These are phyloP conservation scores for Saxidomus purpurata DNA, from an alignment of 1,140 invertebrate species.

Conservation along the genomic window DNA sequence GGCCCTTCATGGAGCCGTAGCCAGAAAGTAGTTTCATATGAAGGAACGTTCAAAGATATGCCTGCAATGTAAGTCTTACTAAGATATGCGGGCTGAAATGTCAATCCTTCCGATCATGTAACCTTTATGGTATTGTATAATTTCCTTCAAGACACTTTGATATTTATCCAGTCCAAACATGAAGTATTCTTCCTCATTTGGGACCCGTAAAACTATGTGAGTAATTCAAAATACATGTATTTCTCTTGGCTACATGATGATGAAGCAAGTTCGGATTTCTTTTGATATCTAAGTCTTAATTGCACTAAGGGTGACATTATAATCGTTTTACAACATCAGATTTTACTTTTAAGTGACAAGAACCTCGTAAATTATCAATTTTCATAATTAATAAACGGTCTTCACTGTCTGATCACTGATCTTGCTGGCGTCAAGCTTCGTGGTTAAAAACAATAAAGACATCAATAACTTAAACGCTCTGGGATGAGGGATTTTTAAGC, in stretches of 20 bases:
- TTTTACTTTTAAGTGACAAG: constrained; percentile 63
- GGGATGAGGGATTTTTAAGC: background rate
- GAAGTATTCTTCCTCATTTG: too few relatives aligned
- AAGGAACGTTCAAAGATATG: too few relatives aligned
- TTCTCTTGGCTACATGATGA: background rate
- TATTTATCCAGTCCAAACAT: too few relatives aligned
- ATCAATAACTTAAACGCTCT: background rate
- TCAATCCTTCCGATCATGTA: too few relatives aligned
- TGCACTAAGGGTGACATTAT: constrained; percentile 32
- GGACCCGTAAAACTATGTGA: background rate
- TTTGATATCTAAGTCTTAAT: constrained; percentile 40
- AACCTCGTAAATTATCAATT: constrained; percentile 67
- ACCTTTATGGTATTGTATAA: too few relatives aligned
- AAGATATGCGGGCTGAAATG: too few relatives aligned
- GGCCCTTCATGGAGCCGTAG: too few relatives aligned
- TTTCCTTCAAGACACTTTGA: too few relatives aligned
- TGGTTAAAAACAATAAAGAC: constrained; percentile 46
- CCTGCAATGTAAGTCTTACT: too few relatives aligned
- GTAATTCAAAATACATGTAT: background rate
- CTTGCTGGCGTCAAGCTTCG: constrained; percentile 50
- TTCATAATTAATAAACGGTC: constrained; percentile 66
- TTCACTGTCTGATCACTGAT: constrained; percentile 3
- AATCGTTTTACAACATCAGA: constrained; percentile 18
- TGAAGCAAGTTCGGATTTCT: background rate
- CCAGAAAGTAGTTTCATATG: too few relatives aligned